These are phyloP conservation scores for Operophtera brumata DNA, from an alignment of 2,888 invertebrate species.

Conservation along the genomic window DNA sequence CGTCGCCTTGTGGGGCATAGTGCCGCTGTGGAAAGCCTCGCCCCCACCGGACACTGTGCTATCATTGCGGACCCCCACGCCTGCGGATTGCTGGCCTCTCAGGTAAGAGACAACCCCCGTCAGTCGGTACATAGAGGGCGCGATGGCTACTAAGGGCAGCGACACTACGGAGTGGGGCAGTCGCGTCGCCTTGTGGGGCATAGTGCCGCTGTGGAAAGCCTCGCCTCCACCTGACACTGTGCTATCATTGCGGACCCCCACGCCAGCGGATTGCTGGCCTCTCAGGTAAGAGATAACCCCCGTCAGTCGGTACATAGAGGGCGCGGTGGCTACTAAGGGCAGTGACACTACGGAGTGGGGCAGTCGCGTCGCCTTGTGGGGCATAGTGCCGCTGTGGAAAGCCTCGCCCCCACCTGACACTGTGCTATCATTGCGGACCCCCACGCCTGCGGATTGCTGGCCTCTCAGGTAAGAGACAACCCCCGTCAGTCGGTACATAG, in stretches of 20 bases:
- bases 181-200: slow-evolving; percentile 64
- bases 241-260: slow-evolving; percentile 58
- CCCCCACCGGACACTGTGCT: slow-evolving; percentile 65
- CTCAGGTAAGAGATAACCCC: slow-evolving; percentile 65
- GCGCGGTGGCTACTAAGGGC: slow-evolving; percentile 48
- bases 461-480: slow-evolving; percentile 68
- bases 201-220: slow-evolving; percentile 65
- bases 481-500: slow-evolving; percentile 27
- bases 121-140: slow-evolving; percentile 29
- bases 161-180: slow-evolving; percentile 62
- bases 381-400: slow-evolving; percentile 65
- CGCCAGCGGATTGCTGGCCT: slow-evolving; percentile 72
- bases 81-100: slow-evolving; percentile 73
- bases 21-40: slow-evolving; percentile 64
- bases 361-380: slow-evolving; percentile 63
- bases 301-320: slow-evolving; percentile 43
- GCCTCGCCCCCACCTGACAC: slow-evolving; percentile 62
- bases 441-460: slow-evolving; percentile 71
- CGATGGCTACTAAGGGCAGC: slow-evolving; percentile 47
- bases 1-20: slow-evolving; percentile 64
- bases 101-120: slow-evolving; percentile 54
- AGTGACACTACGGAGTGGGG: slow-evolving; percentile 60
- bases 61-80: slow-evolving; percentile 57
- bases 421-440: slow-evolving; percentile 58
- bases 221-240: slow-evolving; percentile 63